phyloP scores from a whole-genome alignment of 1,140 invertebrate species.

The Zophobas atratus region DNA sequence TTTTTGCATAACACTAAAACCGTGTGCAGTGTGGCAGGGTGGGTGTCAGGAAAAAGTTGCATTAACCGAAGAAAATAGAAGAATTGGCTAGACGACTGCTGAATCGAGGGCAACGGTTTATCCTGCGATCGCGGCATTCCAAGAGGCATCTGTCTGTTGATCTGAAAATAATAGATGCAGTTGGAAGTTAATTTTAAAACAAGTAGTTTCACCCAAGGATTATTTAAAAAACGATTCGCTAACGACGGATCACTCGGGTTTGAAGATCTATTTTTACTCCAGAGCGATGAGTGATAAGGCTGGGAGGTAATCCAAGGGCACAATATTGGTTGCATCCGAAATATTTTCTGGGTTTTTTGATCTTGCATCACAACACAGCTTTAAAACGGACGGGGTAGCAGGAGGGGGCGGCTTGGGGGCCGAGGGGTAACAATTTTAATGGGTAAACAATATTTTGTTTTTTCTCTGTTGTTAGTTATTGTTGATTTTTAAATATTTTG shows the following conservation, averaged over 20 bases:
- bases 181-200: conserved; percentile 14
- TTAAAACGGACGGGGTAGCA: too few relatives aligned
- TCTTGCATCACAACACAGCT: neutral
- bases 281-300: conserved; percentile 55
- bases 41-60: conserved; percentile 65
- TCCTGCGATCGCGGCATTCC: conserved; percentile 21
- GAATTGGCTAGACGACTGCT: conserved; percentile 61
- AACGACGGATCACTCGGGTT: conserved; percentile 38
- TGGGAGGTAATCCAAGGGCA: conserved; percentile 59
- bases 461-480: too few relatives aligned
- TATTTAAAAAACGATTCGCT: conserved; percentile 40
- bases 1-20: conserved; percentile 62
- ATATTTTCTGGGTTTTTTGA: conserved; percentile 17
- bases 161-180: conserved; percentile 2
- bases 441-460: too few relatives aligned
- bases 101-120: conserved; percentile 39
- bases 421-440: too few relatives aligned
- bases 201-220: conserved; percentile 31
- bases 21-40: conserved; percentile 64
- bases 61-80: conserved; percentile 65
- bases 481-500: too few relatives aligned
- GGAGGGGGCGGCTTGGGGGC: too few relatives aligned
- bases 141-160: conserved; percentile 27
- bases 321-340: conserved; percentile 55
- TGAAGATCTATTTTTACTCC: conserved; percentile 56